Evolutionary conservation across 2,888 invertebrate species (phyloP).

Genomic region (Phaonia tiefii): DNA sequence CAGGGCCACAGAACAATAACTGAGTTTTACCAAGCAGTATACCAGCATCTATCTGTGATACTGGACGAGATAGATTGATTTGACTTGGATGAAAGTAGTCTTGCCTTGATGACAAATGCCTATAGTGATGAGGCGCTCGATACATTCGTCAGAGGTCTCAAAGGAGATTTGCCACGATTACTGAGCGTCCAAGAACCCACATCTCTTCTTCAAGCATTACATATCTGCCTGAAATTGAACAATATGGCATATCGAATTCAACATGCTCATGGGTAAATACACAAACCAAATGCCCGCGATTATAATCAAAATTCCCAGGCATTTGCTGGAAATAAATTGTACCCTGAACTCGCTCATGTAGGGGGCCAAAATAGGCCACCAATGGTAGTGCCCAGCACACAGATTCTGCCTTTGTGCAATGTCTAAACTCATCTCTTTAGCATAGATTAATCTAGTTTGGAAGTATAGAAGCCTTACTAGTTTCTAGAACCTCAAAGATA

Average conservation of each 20-base stretch:
- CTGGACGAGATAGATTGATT: constrained; percentile 36
- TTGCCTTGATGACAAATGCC: constrained; percentile 12
- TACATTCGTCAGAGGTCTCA: constrained; percentile 36
- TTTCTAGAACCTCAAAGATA: too few species aligned
- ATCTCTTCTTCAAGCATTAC: constrained; percentile 15
- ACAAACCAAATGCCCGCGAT: not conserved
- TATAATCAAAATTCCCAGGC: too few species aligned
- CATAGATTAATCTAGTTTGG: too few species aligned
- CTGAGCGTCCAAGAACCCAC: constrained; percentile 14
- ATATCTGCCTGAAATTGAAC: constrained; percentile 29
- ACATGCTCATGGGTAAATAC: not conserved
- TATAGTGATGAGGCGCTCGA: constrained; percentile 42
- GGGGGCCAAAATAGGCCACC: too few species aligned
- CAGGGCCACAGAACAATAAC: constrained; percentile 2
- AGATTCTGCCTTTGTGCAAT: too few species aligned
- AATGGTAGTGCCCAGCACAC: too few species aligned
- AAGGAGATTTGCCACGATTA: constrained; percentile 13
- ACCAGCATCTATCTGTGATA: constrained; percentile 39
- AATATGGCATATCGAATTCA: constrained; percentile 13
- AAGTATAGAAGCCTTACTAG: too few species aligned
- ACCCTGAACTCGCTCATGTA: too few species aligned
- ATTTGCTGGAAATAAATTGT: too few species aligned
- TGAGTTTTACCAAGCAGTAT: constrained; percentile 43
- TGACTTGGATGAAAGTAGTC: not conserved
- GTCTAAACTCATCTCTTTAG: too few species aligned